A percentile compares a stretch with the other conserved stretches of the same genome.
Evolutionary conservation across 2,888 invertebrate genomes (phyloP).

Genomic region (Diogma glabrata): DNA sequence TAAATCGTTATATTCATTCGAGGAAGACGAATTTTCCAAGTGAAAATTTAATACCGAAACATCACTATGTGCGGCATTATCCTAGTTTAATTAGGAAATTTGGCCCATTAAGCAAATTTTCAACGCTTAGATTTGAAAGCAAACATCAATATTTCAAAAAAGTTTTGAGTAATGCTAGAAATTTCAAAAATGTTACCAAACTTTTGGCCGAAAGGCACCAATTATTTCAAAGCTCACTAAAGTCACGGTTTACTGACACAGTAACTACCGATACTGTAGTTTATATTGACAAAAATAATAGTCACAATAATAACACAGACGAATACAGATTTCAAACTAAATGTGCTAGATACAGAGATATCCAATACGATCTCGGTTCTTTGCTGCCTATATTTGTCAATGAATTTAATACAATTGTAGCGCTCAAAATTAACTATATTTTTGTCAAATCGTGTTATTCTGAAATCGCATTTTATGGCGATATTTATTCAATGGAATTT

Average conservation of each 20-base stretch:
- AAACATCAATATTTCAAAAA: not conserved
- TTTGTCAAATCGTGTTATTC: no score
- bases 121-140: not conserved
- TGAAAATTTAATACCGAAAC: not conserved
- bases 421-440: no score
- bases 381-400: no score
- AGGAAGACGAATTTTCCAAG: not conserved
- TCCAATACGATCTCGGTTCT: no score
- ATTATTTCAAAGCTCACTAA: not conserved
- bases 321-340: not conserved
- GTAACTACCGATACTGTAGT: not conserved
- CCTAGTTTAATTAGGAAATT: not conserved
- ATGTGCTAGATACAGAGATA: not conserved
- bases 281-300: no score
- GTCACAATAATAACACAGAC: not conserved
- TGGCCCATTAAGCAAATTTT: not conserved
- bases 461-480: no score
- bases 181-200: not conserved
- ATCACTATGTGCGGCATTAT: not conserved
- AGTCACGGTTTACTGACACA: not conserved
- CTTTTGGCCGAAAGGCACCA: not conserved
- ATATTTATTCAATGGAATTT: no score
- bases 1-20: not conserved
- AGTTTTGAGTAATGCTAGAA: not conserved
- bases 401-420: no score